Percentiles rank a stretch among this genome's conserved stretches.
These are phyloP conservation scores for Cremastinae sp. DNA, from an alignment of 2,888 invertebrate species.

Conservation along the genomic window DNA sequence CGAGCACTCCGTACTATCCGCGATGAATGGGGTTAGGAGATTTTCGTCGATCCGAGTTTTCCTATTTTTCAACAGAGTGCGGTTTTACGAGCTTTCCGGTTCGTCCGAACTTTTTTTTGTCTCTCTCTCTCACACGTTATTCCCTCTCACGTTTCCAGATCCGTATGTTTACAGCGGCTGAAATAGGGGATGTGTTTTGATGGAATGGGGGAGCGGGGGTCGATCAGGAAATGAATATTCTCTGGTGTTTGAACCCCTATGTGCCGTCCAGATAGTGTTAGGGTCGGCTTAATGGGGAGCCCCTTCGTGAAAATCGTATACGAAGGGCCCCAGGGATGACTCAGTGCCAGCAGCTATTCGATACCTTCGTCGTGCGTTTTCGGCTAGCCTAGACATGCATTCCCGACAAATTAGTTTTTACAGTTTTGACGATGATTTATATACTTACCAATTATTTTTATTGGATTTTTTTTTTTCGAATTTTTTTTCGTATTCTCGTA, in stretches of 20 bases:
- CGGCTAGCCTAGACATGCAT: constrained; percentile 7
- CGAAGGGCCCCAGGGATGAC: constrained; percentile 55
- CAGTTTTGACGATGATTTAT: neutral
- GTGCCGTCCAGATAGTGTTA: constrained; percentile 6
- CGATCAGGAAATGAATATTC: constrained; percentile 48
- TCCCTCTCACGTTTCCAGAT: too few species aligned
- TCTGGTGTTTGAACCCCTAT: constrained; percentile 37
- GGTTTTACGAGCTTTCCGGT: neutral
- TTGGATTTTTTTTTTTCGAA: too few species aligned
- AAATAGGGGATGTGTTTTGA: constrained; percentile 27
- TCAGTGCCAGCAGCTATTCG: constrained; percentile 47
- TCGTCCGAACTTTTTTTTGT: neutral
- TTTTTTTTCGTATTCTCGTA: neutral
- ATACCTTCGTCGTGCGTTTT: constrained; percentile 15
- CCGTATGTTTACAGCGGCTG: constrained; percentile 23
- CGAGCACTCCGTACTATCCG: neutral
- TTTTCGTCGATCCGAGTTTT: neutral
- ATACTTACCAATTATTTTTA: constrained; percentile 9
- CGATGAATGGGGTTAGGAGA: constrained; percentile 14
- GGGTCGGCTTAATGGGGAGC: constrained; percentile 31
- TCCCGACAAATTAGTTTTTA: neutral
- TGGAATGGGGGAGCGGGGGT: constrained; percentile 12
- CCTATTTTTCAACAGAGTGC: neutral
- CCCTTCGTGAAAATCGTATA: constrained; percentile 31
- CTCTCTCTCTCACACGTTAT: neutral